These are phyloP conservation scores for Amblyornis subalaris DNA, from an alignment of 2,113 vertebrate genomes.

Conservation along the genomic window DNA sequence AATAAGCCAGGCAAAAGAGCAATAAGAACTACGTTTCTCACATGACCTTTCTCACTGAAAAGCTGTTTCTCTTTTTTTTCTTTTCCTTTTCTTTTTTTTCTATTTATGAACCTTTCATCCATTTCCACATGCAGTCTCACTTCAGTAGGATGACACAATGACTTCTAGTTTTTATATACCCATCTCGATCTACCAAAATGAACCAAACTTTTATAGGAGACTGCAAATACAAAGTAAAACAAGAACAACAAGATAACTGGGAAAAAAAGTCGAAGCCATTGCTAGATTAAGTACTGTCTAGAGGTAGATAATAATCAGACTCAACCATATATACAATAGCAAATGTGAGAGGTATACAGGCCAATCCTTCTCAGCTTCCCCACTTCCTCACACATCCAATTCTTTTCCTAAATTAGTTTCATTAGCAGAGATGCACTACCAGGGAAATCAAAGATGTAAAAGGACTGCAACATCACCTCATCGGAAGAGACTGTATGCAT, in stretches of 20 bases:
- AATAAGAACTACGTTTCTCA: neutral
- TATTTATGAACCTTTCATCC: neutral
- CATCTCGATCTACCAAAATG: neutral
- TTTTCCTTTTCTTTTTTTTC: neutral
- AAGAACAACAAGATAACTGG: neutral
- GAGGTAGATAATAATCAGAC: neutral
- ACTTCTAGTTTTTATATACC: neutral
- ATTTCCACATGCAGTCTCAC: neutral
- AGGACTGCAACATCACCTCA: neutral
- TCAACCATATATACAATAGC: neutral
- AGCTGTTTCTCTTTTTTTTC: neutral
- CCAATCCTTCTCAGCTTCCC: neutral
- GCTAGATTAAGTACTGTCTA: neutral
- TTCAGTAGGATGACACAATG: neutral
- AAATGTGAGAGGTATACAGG: neutral
- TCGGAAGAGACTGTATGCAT: neutral
- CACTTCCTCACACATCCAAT: neutral
- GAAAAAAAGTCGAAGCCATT: accelerated
- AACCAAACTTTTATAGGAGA: neutral
- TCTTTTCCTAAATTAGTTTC: neutral
- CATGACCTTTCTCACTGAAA: neutral
- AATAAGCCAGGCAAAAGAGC: neutral
- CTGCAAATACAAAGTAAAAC: neutral
- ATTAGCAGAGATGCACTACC: neutral
- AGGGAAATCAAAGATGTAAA: neutral